Percentiles rank a stretch among this genome's conserved stretches.
Evolutionary conservation across 2,797 vertebrate genomes (phyloP).

Genomic region (Karalla daura): DNA sequence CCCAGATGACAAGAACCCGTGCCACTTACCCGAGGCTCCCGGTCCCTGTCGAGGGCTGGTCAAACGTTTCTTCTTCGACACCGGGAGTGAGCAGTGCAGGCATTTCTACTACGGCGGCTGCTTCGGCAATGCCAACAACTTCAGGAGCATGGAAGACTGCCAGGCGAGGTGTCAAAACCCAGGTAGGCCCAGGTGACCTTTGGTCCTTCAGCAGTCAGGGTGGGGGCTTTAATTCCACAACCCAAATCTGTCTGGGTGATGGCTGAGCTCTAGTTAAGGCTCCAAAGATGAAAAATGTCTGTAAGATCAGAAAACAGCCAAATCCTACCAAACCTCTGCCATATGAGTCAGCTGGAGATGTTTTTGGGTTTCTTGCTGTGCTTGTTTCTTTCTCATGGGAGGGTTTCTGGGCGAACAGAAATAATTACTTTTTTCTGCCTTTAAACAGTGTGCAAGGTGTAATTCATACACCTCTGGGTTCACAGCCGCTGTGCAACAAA

Average conservation of each 20-base stretch:
- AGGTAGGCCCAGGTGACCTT: constrained; percentile 66
- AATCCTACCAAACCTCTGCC: not conserved
- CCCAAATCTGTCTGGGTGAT: not conserved
- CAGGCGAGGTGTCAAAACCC: constrained; percentile 80
- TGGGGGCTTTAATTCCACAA: not conserved
- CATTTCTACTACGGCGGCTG: constrained; percentile 92
- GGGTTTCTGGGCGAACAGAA: not conserved
- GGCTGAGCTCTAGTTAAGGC: not conserved
- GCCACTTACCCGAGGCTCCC: constrained; percentile 85
- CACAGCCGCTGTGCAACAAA: constrained; percentile 14
- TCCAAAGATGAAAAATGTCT: not conserved
- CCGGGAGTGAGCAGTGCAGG: constrained; percentile 80
- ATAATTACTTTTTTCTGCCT: constrained; percentile 17
- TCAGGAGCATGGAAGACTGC: constrained; percentile 84
- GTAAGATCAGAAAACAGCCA: not conserved
- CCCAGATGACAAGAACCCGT: constrained; percentile 83
- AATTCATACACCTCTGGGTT: not conserved
- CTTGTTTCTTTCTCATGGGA: not conserved
- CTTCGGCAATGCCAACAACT: constrained; percentile 94
- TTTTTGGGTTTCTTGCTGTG: not conserved
- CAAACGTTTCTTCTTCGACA: constrained; percentile 89
- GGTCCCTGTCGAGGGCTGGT: constrained; percentile 89
- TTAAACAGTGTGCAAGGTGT: not conserved
- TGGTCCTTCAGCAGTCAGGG: constrained; percentile 1
- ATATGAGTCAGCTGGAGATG: not conserved